Base-by-base conservation (phyloP, 2,113 vertebrate species). In the Podilymbus podiceps region DNA sequence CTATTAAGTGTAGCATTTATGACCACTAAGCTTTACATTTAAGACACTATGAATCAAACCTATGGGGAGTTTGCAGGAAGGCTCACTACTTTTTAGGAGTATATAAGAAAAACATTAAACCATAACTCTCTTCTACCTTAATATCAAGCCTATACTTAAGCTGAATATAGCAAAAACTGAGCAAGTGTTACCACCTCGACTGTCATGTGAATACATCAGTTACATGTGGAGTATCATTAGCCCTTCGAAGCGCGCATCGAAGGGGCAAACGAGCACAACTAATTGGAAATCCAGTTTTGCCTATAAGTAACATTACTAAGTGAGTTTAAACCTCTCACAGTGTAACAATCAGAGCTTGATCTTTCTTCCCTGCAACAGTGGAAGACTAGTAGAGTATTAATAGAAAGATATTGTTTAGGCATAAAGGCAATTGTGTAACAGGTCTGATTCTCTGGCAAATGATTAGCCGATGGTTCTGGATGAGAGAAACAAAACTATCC, bases 271-370 rank as follows among this genome's bases (percentile, higher is more conserved):
- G 81, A 97, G 40, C 38, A 69, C 79, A 93, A 90, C 85, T 96
- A 97, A 97, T 77, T 95, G 85, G 85, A 96, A 97, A 94, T 97
- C 91, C 63, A 94, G 62, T 97, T 95, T 96, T 96, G 64, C 56
- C 42, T 71, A 89, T 96, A 96, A 97, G 85, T 95, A 90, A 97
- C 62, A 89, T 95, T 95, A 87, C 59, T 84, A 88, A 97, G 71
- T 58, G 88, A 81, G 71, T 95, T 96, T 97, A 67, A 93, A 93
- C 40, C 59, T 91, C 59, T 40, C 31, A 67, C 52, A 86, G 89
- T 47, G 68, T 68, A 85, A 33, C 76, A 95, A 80, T 69, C 79
- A 93, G 76, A 85, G 73, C 58, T 80, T 92, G 97, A 96, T 93
- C 88, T 85, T 69, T 90, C 78, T 95, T 94, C n/a, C 25, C 91